Base-by-base conservation (phyloP, 2,113 vertebrate genomes). In the Trichomycterus rosablanca region DNA sequence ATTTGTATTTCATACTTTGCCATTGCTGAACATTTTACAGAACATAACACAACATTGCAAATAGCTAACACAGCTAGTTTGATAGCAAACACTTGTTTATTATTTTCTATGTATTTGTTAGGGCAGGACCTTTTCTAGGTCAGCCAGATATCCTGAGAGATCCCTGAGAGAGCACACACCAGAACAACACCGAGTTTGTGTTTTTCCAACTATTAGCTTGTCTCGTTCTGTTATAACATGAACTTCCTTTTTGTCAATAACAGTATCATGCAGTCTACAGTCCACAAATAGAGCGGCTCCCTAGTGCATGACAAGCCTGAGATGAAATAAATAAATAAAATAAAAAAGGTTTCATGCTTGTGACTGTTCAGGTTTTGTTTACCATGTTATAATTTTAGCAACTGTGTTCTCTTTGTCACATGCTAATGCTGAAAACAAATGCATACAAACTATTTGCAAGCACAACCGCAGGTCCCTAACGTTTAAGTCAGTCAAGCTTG, bases 251-350 rank as follows among this genome's bases (percentile, higher is more conserved):
- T n/a, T n/a, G 24, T 48, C 56, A 15, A 26, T 56, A 42, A 45
- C 4, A 49, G 54, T 59, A 7, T 51, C 44, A 26, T 45, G 35
- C 55, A 20, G 46, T 59, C 19, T 44, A 39, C 50, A 54, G 62
- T n/a, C n/a, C n/a, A n/a, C n/a, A 73, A 73, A 22, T 73, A 28
- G 76, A 68, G 56, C 66, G 70, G 50, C 44, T 75, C 73, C 73
- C 75, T 10, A 14, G 59, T 39, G 66, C 32, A 46, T 40, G 16
- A 48, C 37, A 19, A 55, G 19, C 48, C 51, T 52, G n/a, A 18
- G 9, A 24, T 30, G 26, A 3, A 30, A 22, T n/a, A n/a, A n/a
- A n/a, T n/a, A n/a, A n/a, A n/a, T n/a, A n/a, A n/a, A n/a, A n/a
- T n/a, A 20, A 64, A 61, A 24, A 28, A 7, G n/a, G 26, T n/a